Conservation (phyloP, 2,888 invertebrate species). For the Ophion ventricosus region DNA sequence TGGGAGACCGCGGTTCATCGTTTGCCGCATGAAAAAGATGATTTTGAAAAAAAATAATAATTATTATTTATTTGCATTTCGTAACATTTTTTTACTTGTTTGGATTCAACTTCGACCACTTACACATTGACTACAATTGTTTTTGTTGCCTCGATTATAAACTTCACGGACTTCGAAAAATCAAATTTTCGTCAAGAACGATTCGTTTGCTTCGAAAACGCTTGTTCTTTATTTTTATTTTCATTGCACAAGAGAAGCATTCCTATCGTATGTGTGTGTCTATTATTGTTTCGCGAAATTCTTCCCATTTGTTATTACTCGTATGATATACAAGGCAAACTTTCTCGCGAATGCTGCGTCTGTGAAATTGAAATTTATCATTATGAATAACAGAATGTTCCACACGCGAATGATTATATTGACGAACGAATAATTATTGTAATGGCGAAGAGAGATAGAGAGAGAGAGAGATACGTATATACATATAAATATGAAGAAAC, state of each 20-base stretch:
- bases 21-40: neutral
- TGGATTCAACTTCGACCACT: neutral
- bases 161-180: neutral
- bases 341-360: slow-evolving; percentile 2
- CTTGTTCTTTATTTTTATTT: neutral
- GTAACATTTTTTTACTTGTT: neutral
- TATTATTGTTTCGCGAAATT: neutral
- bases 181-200: neutral
- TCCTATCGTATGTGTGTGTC: neutral
- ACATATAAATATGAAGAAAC: slow-evolving; percentile 46
- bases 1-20: slow-evolving; percentile 11
- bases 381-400: slow-evolving; percentile 65
- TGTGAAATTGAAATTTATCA: slow-evolving; percentile 30
- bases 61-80: neutral
- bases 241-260: slow-evolving; percentile 24
- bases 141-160: neutral
- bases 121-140: neutral
- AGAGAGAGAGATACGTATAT: slow-evolving; percentile 17
- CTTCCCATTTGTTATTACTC: neutral
- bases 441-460: slow-evolving; percentile 39
- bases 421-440: slow-evolving; percentile 49
- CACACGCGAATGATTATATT: slow-evolving; percentile 47
- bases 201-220: neutral
- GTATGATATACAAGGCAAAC: neutral
- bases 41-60: neutral